Percentiles rank a stretch among this genome's conserved stretches.
Evolutionary conservation across 2,888 invertebrate genomes (phyloP).

Genomic region (Eueremaeus valkanovi): DNA sequence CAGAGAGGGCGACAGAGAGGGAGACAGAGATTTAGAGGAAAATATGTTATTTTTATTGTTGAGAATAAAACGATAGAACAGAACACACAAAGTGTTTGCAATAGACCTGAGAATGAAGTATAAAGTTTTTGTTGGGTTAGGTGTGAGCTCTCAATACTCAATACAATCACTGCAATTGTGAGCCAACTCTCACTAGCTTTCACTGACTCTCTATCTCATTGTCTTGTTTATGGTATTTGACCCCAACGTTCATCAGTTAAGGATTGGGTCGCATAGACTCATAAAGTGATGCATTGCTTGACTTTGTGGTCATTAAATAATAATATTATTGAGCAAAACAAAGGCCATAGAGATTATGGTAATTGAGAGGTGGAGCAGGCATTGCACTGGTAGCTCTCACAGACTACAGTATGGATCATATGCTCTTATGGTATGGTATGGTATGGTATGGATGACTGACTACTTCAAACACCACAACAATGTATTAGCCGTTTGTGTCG

Average conservation of each 20-base stretch:
- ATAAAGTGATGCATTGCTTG: constrained; percentile 17
- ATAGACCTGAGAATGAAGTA: not conserved
- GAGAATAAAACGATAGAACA: not conserved
- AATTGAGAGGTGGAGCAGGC: constrained; percentile 28
- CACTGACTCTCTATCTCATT: too few relatives aligned
- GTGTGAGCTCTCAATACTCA: not conserved
- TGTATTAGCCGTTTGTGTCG: constrained; percentile 15
- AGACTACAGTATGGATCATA: not conserved
- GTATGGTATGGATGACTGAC: constrained; percentile 17
- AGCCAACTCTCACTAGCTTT: too few relatives aligned
- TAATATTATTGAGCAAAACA: constrained; percentile 23
- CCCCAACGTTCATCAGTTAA: not conserved
- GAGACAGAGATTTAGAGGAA: too few relatives aligned
- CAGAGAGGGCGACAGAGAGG: not conserved
- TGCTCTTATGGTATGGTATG: too few relatives aligned
- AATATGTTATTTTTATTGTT: too few relatives aligned
- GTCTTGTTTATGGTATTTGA: constrained; percentile 15
- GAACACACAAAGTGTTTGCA: not conserved
- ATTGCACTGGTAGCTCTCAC: too few relatives aligned
- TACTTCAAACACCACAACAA: not conserved
- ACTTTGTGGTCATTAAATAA: constrained; percentile 28
- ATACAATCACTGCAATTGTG: not conserved
- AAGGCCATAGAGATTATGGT: constrained; percentile 19
- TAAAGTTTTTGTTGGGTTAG: not conserved
- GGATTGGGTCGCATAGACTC: not conserved